Conservation (phyloP, 1,140 invertebrate genomes). For the Heterodera carotae region DNA sequence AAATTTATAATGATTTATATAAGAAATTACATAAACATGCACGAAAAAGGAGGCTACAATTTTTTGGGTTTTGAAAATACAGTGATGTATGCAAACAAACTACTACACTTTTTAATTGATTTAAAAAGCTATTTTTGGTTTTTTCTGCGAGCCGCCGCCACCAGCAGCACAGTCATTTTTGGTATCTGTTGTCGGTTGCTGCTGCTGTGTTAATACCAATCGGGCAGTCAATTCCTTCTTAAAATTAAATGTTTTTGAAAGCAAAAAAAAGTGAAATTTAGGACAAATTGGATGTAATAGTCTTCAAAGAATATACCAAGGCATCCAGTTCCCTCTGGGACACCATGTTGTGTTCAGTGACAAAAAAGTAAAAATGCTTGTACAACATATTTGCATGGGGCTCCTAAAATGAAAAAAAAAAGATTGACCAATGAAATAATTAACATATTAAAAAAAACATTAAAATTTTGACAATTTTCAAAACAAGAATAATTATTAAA, state of each 20-base stretch:
- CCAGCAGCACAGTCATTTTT: neutral
- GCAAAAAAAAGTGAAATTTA: neutral
- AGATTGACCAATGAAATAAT: too few relatives aligned
- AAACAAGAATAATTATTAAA: too few relatives aligned
- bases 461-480: too few relatives aligned
- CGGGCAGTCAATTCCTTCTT: conserved; percentile 25
- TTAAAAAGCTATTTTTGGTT: too few relatives aligned
- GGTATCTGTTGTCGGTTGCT: neutral
- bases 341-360: conserved; percentile 83
- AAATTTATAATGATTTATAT: too few relatives aligned
- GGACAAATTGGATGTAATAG: neutral
- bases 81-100: too few relatives aligned
- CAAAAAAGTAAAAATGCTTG: conserved; percentile 94
- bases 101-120: too few relatives aligned
- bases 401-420: conserved; percentile 72
- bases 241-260: neutral
- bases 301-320: conserved; percentile 68
- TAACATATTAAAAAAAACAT: too few relatives aligned
- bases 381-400: conserved; percentile 94
- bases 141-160: too few relatives aligned
- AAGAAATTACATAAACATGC: too few relatives aligned
- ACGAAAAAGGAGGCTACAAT: too few relatives aligned
- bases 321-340: conserved; percentile 85
- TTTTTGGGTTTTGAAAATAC: too few relatives aligned
- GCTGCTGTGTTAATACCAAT: conserved; percentile 1